Evolutionary conservation across 2,113 vertebrate species (phyloP).

Genomic region (Nycticebus coucang): DNA sequence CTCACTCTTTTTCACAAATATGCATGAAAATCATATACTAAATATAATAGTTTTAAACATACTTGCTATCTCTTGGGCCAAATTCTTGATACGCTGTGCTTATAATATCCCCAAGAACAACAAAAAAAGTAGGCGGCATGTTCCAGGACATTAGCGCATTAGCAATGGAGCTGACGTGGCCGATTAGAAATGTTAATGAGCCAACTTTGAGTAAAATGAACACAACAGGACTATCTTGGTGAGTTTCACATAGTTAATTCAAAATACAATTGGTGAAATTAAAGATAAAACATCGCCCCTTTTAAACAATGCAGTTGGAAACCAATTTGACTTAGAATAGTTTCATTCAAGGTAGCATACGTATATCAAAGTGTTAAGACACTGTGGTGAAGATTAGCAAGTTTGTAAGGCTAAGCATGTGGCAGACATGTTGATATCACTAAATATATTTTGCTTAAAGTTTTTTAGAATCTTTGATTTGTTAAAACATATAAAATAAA

Average conservation of each 20-base stretch:
- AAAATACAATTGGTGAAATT: neutral
- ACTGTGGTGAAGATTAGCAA: neutral
- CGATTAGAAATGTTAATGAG: conserved; percentile 9
- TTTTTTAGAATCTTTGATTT: conserved; percentile 3
- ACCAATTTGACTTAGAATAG: neutral
- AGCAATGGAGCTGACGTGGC: neutral
- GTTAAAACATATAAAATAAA: conserved; percentile 2
- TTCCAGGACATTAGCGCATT: neutral
- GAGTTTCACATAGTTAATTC: conserved; percentile 1
- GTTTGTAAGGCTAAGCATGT: neutral
- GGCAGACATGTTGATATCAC: neutral
- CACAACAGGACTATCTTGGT: neutral
- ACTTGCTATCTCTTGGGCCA: neutral
- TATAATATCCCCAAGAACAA: neutral
- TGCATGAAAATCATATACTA: neutral
- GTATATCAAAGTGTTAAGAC: neutral
- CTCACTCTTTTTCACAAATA: neutral
- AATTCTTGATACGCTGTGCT: neutral
- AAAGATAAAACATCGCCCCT: neutral
- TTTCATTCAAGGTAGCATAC: neutral
- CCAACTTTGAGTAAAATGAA: neutral
- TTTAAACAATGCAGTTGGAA: neutral
- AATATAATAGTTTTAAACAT: neutral
- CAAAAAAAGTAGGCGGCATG: neutral
- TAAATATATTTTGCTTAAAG: neutral